phyloP scores from a whole-genome alignment of 64 coral and sea anemone species.

The Pocillopora damicornis region DNA sequence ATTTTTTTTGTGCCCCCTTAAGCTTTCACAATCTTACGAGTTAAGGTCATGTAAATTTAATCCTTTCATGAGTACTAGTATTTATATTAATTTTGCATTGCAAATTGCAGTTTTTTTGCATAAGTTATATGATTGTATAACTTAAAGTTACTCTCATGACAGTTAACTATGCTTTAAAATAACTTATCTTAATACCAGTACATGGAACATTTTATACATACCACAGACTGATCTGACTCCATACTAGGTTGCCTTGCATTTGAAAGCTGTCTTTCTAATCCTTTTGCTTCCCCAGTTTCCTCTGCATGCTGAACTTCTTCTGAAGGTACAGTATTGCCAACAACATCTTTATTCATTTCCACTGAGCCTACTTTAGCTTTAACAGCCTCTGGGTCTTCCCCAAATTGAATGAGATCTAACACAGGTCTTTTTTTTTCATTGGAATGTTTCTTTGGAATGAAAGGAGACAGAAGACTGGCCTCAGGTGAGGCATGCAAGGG shows the following conservation, averaged over 20 bases:
- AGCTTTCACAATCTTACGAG: no score
- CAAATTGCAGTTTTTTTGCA: no score
- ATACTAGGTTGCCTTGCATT: conserved; percentile 58
- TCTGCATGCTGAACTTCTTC: background rate
- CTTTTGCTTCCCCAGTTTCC: background rate
- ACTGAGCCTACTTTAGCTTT: background rate
- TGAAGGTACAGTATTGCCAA: background rate
- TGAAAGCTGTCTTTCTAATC: background rate
- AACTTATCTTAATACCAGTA: no score
- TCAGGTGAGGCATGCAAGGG: background rate
- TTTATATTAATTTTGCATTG: no score
- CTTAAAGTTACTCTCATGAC: no score
- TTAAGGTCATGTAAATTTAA: no score
- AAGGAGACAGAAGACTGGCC: conserved; percentile 1
- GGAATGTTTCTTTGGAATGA: background rate
- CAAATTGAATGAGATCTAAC: conserved; percentile 16
- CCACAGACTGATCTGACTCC: conserved; percentile 81
- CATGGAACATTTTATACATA: conserved; percentile 4
- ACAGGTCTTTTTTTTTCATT: background rate
- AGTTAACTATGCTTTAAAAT: no score
- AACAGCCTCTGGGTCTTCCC: background rate
- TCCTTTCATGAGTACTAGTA: no score
- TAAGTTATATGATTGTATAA: no score
- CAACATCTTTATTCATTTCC: background rate
- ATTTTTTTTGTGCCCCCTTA: no score